phyloP scores from a whole-genome alignment of 2,888 invertebrate genomes.

The Hyppa rectilinea region DNA sequence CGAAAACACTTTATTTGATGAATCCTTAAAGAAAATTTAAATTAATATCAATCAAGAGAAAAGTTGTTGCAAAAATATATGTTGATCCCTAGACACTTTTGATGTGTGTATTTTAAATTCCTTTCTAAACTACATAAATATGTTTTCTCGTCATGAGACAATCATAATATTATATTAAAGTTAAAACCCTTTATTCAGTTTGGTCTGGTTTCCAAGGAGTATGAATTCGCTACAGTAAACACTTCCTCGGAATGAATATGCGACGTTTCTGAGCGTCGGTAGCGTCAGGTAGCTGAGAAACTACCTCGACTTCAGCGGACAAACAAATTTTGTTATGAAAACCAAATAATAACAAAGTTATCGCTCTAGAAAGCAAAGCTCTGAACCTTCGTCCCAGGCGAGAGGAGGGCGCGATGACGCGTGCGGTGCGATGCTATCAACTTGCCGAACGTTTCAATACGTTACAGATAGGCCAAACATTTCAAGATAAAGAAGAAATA shows the following conservation, averaged over 20 bases:
- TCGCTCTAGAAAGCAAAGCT: background rate
- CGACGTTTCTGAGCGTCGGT: constrained; percentile 1
- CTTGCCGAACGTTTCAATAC: background rate
- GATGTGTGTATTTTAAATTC: too few species aligned
- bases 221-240: constrained; percentile 28
- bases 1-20: too few species aligned
- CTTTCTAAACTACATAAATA: too few species aligned
- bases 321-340: constrained; percentile 59
- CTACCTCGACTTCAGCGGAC: constrained; percentile 22
- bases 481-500: background rate
- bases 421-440: background rate
- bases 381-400: background rate
- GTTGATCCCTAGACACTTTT: too few species aligned
- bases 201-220: constrained; percentile 1
- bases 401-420: background rate
- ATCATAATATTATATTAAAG: background rate
- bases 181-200: background rate
- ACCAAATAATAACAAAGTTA: constrained; percentile 48
- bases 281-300: constrained; percentile 1
- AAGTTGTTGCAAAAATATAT: too few species aligned
- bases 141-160: too few species aligned
- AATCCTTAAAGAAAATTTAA: too few species aligned
- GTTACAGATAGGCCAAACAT: background rate
- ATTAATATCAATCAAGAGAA: too few species aligned
- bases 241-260: constrained; percentile 28